A percentile compares a stretch with the other conserved stretches of the same genome.
Conservation (phyloP, 2,113 vertebrate genomes). For the Aegithalos caudatus region DNA sequence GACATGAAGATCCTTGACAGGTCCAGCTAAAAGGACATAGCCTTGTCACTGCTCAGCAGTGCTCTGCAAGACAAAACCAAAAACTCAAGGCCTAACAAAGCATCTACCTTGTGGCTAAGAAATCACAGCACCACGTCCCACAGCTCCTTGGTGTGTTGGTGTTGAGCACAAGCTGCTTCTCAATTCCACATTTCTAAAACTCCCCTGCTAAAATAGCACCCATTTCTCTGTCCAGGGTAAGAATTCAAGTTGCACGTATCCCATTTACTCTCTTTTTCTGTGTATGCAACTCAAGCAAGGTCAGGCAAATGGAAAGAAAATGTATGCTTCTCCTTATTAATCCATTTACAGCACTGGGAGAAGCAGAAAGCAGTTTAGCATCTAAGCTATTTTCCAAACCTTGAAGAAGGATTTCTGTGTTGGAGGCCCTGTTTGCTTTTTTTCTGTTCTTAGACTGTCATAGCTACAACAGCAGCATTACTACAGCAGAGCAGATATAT, state of each 20-base stretch:
- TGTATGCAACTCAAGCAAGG: neutral
- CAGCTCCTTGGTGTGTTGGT: fast-evolving
- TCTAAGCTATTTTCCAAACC: neutral
- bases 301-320: neutral
- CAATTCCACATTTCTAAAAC: neutral
- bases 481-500: neutral
- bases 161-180: neutral
- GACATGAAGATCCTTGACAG: neutral
- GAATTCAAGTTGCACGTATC: neutral
- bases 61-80: neutral
- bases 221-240: neutral
- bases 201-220: neutral
- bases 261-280: neutral
- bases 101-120: neutral
- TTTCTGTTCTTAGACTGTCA: neutral
- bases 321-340: neutral
- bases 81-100: neutral
- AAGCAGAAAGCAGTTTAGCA: neutral
- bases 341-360: neutral
- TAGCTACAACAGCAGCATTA: neutral
- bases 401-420: neutral
- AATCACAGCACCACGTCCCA: fast-evolving
- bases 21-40: neutral
- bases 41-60: neutral
- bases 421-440: neutral